Conservation (phyloP, 92 coral and sea anemone species). For the Plumapathes pennacea region DNA sequence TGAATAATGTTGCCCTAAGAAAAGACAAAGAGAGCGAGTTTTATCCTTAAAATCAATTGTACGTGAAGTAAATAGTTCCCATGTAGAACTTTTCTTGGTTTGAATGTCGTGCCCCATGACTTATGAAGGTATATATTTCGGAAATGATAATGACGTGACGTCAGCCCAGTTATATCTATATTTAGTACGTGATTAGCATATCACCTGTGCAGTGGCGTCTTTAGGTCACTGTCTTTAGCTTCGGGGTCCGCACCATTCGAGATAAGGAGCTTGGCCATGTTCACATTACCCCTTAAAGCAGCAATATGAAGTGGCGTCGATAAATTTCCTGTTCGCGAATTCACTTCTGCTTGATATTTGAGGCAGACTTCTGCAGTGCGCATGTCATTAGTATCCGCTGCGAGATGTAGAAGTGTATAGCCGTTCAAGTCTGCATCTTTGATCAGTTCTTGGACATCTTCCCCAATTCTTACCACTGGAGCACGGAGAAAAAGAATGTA, state of each 20-base stretch:
- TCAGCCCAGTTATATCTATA: too few relatives aligned
- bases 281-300: slow-evolving; percentile 56
- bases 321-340: slow-evolving; percentile 23
- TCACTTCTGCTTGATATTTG: slow-evolving; percentile 38
- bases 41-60: too few relatives aligned
- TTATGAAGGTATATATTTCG: too few relatives aligned
- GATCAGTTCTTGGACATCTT: slow-evolving; percentile 8
- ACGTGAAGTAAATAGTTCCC: too few relatives aligned
- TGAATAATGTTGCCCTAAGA: slow-evolving; percentile 33
- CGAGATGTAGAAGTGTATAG: slow-evolving; percentile 55
- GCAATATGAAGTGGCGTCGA: slow-evolving; percentile 73
- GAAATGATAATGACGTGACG: too few relatives aligned
- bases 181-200: too few relatives aligned
- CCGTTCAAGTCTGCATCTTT: slow-evolving; percentile 42
- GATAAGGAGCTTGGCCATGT: slow-evolving; percentile 46
- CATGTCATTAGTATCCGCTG: slow-evolving; percentile 34
- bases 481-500: background rate
- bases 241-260: slow-evolving; percentile 44
- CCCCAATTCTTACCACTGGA: background rate
- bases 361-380: slow-evolving; percentile 42
- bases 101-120: too few relatives aligned
- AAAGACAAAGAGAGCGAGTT: background rate
- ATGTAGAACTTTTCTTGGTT: too few relatives aligned
- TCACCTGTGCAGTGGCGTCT: slow-evolving; percentile 66
- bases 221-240: slow-evolving; percentile 37